Percentiles rank a stretch among this genome's conserved stretches.
Conservation (phyloP, 2,888 invertebrate species). For the Ectobius pallidus region DNA sequence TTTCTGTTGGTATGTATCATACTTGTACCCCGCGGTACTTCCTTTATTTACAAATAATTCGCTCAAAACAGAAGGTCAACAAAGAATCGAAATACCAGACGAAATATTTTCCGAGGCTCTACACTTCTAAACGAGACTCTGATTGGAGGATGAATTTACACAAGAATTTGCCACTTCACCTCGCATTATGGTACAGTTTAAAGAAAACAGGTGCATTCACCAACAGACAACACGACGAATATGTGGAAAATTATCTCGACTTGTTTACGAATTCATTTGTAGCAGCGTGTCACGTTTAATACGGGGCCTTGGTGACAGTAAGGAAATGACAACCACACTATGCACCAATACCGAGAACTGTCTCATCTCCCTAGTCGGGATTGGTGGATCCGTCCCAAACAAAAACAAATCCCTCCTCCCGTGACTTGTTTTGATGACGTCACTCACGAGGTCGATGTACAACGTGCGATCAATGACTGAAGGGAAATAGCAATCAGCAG, state of each 20-base stretch:
- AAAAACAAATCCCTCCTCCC: constrained; percentile 41
- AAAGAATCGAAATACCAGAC: constrained; percentile 39
- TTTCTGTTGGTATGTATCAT: constrained; percentile 44
- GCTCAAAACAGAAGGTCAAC: constrained; percentile 33
- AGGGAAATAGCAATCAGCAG: too few species aligned
- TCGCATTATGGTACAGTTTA: constrained; percentile 9
- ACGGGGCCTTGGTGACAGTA: constrained; percentile 35
- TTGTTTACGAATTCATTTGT: constrained; percentile 6
- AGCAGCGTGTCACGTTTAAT: constrained; percentile 5
- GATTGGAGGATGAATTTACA: constrained; percentile 33
- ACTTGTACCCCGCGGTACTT: constrained; percentile 30
- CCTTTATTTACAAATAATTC: constrained; percentile 32
- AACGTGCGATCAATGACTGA: constrained; percentile 39
- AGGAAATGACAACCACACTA: constrained; percentile 31
- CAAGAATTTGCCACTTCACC: constrained; percentile 16
- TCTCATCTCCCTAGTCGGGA: constrained; percentile 10
- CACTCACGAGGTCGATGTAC: constrained; percentile 40
- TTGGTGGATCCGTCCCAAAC: constrained; percentile 37
- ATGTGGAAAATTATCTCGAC: neutral
- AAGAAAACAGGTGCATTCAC: neutral
- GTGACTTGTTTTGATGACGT: constrained; percentile 35
- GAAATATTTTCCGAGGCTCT: constrained; percentile 35
- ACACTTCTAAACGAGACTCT: constrained; percentile 37
- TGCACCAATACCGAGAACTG: constrained; percentile 13
- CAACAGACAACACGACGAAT: neutral